Evolutionary conservation across 2,113 vertebrate species (phyloP).

Genomic region (Hippocampus abdominalis): DNA sequence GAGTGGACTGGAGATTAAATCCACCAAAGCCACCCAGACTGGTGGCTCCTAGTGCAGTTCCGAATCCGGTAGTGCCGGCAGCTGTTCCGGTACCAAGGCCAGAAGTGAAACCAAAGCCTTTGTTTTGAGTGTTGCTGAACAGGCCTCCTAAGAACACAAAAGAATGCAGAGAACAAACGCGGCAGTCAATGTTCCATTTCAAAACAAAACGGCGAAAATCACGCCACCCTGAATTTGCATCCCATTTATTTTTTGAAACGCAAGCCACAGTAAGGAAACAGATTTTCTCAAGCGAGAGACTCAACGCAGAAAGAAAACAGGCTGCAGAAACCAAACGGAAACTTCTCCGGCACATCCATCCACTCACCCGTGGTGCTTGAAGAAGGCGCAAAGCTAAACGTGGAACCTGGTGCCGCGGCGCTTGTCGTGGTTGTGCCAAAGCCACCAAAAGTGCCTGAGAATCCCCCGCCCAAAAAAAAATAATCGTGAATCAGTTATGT

Average conservation of each 20-base stretch:
- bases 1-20: constrained; percentile 82
- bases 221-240: background rate
- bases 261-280: background rate
- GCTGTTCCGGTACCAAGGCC: constrained; percentile 78
- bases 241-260: background rate
- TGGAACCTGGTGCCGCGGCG: constrained; percentile 70
- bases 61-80: constrained; percentile 78
- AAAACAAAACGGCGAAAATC: background rate
- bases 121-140: constrained; percentile 88
- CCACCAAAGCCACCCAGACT: constrained; percentile 81
- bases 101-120: constrained; percentile 91
- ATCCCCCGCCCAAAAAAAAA: constrained; percentile 24
- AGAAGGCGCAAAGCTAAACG: constrained; percentile 87
- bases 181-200: background rate
- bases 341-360: too few species aligned
- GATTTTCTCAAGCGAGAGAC: background rate
- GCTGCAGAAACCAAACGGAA: background rate
- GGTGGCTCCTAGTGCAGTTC: constrained; percentile 78
- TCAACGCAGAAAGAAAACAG: too few species aligned
- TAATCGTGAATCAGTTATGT: background rate
- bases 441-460: constrained; percentile 84
- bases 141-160: constrained; percentile 71
- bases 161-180: background rate
- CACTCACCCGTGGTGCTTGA: constrained; percentile 79
- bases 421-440: constrained; percentile 85